These are phyloP conservation scores for Neopipo cinnamomea DNA, from an alignment of 2,113 vertebrate genomes.

Conservation along the genomic window DNA sequence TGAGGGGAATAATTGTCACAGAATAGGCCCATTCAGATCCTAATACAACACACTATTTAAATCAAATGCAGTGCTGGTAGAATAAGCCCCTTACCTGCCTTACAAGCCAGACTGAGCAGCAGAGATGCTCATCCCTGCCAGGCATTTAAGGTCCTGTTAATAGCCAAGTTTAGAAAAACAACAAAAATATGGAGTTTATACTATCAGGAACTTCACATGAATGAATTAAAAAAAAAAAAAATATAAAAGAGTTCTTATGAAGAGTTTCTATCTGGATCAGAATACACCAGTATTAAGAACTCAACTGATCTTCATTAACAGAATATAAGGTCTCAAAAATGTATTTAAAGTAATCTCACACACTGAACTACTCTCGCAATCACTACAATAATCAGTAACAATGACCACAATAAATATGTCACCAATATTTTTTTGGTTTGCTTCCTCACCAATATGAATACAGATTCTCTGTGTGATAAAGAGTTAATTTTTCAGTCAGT, in stretches of 20 bases:
- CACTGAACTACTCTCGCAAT: not conserved
- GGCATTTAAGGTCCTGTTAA: not conserved
- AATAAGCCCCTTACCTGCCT: fast-evolving
- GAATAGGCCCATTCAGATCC: not conserved
- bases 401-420: not conserved
- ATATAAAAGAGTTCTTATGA: no score
- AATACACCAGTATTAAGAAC: fast-evolving
- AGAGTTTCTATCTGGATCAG: not conserved
- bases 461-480: not conserved
- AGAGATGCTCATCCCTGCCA: not conserved
- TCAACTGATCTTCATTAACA: not conserved
- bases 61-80: not conserved
- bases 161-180: not conserved
- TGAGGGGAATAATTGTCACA: fast-evolving
- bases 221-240: not conserved
- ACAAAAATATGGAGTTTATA: fast-evolving
- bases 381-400: not conserved
- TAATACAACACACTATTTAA: fast-evolving
- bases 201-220: not conserved
- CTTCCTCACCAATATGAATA: not conserved
- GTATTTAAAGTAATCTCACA: not conserved
- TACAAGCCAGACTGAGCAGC: not conserved
- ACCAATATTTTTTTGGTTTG: not conserved
- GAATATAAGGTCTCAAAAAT: not conserved
- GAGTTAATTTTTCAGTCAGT: not conserved